These are phyloP conservation scores for Chiloscyllium plagiosum DNA, from an alignment of 2,113 vertebrate genomes.

Conservation along the genomic window DNA sequence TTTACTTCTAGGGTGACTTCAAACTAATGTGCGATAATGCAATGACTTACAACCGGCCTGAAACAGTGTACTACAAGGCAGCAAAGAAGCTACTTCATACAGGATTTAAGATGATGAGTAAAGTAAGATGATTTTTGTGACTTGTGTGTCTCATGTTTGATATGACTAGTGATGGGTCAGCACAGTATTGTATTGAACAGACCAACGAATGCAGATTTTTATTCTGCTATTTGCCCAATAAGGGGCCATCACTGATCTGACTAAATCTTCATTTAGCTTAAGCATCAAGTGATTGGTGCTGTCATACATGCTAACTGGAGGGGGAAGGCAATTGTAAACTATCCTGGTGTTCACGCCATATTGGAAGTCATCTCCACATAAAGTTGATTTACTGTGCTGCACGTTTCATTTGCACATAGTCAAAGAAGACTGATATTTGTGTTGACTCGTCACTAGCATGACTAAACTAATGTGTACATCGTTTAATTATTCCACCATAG, in stretches of 20 bases:
- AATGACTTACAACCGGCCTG: constrained; percentile 96
- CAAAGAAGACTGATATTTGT: not conserved
- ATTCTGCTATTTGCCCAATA: not conserved
- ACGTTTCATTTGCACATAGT: not conserved
- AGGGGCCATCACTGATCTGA: not conserved
- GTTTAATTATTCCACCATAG: not conserved
- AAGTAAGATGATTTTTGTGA: constrained; percentile 65
- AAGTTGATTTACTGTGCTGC: not conserved
- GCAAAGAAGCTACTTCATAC: constrained; percentile 97
- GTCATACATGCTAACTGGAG: not conserved
- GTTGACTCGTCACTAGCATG: not conserved
- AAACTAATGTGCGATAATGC: constrained; percentile 99
- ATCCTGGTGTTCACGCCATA: not conserved
- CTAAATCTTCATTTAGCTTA: not conserved
- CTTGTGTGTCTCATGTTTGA: not conserved
- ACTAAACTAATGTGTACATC: not conserved
- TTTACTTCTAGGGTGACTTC: constrained; percentile 80
- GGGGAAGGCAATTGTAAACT: not conserved
- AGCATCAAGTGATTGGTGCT: not conserved
- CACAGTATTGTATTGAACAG: not conserved
- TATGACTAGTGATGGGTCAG: not conserved
- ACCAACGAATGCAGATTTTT: not conserved
- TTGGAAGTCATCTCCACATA: not conserved
- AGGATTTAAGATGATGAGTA: constrained; percentile 99
- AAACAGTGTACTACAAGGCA: constrained; percentile 96